Conservation (phyloP, 1,140 invertebrate species). For the Melitaea cinxia region DNA sequence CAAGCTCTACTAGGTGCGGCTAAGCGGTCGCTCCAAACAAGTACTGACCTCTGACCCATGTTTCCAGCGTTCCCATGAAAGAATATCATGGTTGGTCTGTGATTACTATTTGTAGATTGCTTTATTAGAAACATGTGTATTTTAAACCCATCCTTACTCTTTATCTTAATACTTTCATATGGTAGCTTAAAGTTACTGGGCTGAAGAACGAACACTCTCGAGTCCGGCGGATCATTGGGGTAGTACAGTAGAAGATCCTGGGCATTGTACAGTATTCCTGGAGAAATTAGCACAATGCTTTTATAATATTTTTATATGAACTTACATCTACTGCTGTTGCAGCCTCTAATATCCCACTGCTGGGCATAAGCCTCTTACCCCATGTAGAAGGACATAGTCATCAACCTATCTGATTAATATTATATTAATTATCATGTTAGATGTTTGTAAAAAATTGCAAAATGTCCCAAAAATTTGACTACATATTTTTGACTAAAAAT, state of each 20-base stretch:
- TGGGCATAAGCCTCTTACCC: too few relatives aligned
- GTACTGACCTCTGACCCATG: conserved; percentile 92
- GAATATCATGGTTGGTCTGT: conserved; percentile 91
- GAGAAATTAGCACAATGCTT: conserved; percentile 33
- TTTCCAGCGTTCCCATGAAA: conserved; percentile 98
- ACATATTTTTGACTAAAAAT: too few relatives aligned
- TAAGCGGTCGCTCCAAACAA: not conserved
- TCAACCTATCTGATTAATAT: too few relatives aligned
- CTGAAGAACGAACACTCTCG: conserved; percentile 91
- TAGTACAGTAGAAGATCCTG: conserved; percentile 94
- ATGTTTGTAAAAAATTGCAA: too few relatives aligned
- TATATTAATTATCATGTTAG: too few relatives aligned
- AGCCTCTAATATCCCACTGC: too few relatives aligned
- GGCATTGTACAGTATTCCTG: conserved; percentile 91
- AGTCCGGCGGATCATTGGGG: conserved; percentile 93
- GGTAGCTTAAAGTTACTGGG: conserved; percentile 92
- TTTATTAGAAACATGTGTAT: conserved; percentile 94
- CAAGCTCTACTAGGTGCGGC: not conserved
- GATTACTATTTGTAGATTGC: conserved; percentile 86
- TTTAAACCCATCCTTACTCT: conserved; percentile 89
- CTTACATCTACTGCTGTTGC: too few relatives aligned
- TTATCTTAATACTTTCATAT: conserved; percentile 91
- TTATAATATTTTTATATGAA: not conserved
- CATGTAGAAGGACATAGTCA: too few relatives aligned
- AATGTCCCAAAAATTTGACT: too few relatives aligned